phyloP scores from a whole-genome alignment of 2,797 vertebrate species.

The Acanthurus leucopareius region DNA sequence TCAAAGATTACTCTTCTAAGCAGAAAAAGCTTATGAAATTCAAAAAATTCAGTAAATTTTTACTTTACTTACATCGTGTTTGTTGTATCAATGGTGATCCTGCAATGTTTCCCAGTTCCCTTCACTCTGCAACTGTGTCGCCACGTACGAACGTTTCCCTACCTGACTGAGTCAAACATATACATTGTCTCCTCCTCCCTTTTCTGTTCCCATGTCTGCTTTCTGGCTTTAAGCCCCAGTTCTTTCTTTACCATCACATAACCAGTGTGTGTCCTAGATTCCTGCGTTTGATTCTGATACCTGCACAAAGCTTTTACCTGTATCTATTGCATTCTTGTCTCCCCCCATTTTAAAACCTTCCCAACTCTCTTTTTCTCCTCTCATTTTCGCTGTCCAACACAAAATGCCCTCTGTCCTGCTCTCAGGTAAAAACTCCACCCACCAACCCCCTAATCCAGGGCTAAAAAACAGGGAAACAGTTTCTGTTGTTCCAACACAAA shows the following conservation, averaged over 20 bases:
- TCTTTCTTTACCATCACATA: slow-evolving; percentile 18
- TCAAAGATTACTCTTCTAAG: slow-evolving; percentile 13
- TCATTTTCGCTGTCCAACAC: slow-evolving; percentile 57
- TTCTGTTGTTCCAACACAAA: slow-evolving; percentile 76
- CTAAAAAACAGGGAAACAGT: slow-evolving; percentile 54
- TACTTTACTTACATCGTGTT: slow-evolving; percentile 45
- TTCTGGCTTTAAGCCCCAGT: slow-evolving; percentile 3
- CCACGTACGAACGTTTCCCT: neutral
- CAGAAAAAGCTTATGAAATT: neutral
- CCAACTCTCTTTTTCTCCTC: slow-evolving; percentile 10
- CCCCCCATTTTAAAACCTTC: neutral
- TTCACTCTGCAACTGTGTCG: neutral
- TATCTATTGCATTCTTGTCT: slow-evolving; percentile 54
- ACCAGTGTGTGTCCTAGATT: slow-evolving; percentile 17
- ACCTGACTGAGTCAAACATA: neutral
- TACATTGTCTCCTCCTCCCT: neutral
- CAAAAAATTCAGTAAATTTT: slow-evolving; percentile 1
- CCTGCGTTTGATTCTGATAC: slow-evolving; percentile 35
- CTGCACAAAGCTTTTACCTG: slow-evolving; percentile 68
- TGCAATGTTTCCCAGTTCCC: neutral
- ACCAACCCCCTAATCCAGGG: neutral
- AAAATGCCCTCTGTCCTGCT: slow-evolving; percentile 73
- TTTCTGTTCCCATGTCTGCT: neutral
- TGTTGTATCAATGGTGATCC: slow-evolving; percentile 14
- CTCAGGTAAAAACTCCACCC: slow-evolving; percentile 63